phyloP scores from a whole-genome alignment of 2,888 invertebrate species.

The Encarsia formosa region DNA sequence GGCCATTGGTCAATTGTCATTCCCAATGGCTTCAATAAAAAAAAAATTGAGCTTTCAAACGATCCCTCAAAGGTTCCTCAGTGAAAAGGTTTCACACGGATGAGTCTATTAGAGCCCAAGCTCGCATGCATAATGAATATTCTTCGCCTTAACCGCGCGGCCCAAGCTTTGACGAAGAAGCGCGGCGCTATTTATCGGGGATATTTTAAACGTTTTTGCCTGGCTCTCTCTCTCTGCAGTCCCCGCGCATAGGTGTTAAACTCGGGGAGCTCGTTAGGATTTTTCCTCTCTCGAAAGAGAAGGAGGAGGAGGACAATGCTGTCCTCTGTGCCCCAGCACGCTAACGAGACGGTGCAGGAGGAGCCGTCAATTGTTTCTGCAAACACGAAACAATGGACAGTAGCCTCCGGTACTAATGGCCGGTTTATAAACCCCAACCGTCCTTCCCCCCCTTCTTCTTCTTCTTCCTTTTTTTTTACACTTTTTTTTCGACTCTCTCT shows the following conservation, averaged over 20 bases:
- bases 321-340: slow-evolving; percentile 36
- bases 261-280: slow-evolving; percentile 47
- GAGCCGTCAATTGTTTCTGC: slow-evolving; percentile 50
- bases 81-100: too few species aligned
- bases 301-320: slow-evolving; percentile 42
- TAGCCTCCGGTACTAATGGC: slow-evolving; percentile 44
- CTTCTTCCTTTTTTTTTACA: not conserved
- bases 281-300: slow-evolving; percentile 50
- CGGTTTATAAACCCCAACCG: slow-evolving; percentile 37
- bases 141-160: too few species aligned
- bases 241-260: not conserved
- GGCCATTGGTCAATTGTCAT: too few species aligned
- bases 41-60: too few species aligned
- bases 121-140: too few species aligned
- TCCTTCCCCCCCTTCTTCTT: not conserved
- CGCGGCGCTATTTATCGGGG: too few species aligned
- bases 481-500: not conserved
- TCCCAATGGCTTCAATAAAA: too few species aligned
- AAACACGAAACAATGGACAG: slow-evolving; percentile 39
- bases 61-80: too few species aligned
- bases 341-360: slow-evolving; percentile 44
- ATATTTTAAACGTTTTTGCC: too few species aligned
- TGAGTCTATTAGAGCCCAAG: too few species aligned
- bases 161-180: too few species aligned
- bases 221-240: not conserved